Conservation (phyloP, 1,140 invertebrate genomes). For the Heliconius himera region DNA sequence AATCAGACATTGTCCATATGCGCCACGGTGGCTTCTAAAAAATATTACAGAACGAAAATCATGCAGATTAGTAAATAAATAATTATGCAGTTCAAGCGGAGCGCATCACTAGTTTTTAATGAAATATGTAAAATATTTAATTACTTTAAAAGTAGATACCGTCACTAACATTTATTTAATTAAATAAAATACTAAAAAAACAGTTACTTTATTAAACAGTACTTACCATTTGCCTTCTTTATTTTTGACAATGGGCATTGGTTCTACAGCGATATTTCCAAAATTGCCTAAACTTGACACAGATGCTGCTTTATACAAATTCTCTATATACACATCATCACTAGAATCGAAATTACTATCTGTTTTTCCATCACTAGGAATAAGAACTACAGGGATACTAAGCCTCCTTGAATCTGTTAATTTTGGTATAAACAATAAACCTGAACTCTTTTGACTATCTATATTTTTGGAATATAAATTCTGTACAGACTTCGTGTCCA, state of each 20-base stretch:
- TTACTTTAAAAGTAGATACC: too few relatives aligned
- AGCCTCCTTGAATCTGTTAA: constrained; percentile 65
- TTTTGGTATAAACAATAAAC: constrained; percentile 64
- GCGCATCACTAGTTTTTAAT: too few relatives aligned
- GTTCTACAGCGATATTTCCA: constrained; percentile 65
- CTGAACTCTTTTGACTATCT: constrained; percentile 51
- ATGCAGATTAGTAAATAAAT: too few relatives aligned
- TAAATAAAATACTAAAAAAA: background rate
- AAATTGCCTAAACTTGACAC: constrained; percentile 74
- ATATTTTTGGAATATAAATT: constrained; percentile 57
- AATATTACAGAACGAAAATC: too few relatives aligned
- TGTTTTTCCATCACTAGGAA: constrained; percentile 55
- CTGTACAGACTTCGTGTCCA: constrained; percentile 60
- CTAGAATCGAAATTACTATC: constrained; percentile 64
- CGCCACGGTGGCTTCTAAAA: too few relatives aligned
- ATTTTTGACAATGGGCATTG: constrained; percentile 74
- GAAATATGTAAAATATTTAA: too few relatives aligned
- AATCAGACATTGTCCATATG: too few relatives aligned
- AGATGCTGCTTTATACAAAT: constrained; percentile 71
- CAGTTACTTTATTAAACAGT: background rate
- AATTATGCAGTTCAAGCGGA: too few relatives aligned
- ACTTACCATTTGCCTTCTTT: constrained; percentile 77
- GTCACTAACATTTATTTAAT: too few relatives aligned
- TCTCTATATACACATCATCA: constrained; percentile 71
- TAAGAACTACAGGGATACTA: constrained; percentile 72